Conservation (phyloP, 2,888 invertebrate genomes). For the Lithophane socia region DNA sequence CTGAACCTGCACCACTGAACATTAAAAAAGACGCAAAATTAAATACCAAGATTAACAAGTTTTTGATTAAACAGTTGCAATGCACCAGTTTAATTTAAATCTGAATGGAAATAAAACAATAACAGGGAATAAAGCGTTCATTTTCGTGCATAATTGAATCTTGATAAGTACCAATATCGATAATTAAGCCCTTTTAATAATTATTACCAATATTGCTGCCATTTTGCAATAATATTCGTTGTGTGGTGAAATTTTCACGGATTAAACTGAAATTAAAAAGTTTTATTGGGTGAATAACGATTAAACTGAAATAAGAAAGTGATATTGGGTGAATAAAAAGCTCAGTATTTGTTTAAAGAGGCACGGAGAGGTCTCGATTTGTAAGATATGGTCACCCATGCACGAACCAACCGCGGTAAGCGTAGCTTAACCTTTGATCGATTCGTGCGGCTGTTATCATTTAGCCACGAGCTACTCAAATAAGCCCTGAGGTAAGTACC, state of each 20-base stretch:
- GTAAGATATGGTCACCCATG: too few relatives aligned
- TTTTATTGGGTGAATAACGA: not conserved
- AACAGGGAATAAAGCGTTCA: constrained; percentile 18
- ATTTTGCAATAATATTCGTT: not conserved
- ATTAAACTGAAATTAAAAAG: not conserved
- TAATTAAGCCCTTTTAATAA: constrained; percentile 10
- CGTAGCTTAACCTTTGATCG: too few relatives aligned
- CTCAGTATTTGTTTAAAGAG: not conserved
- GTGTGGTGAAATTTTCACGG: not conserved
- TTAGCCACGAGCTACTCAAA: too few relatives aligned
- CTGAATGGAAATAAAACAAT: constrained; percentile 32
- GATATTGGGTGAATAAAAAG: not conserved
- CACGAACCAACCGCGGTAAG: too few relatives aligned
- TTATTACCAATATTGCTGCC: constrained; percentile 9
- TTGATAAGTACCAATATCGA: constrained; percentile 13
- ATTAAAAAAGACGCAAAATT: not conserved
- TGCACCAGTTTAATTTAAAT: constrained; percentile 26
- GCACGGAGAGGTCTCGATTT: too few relatives aligned
- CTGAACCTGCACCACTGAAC: too few relatives aligned
- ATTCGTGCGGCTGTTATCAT: too few relatives aligned
- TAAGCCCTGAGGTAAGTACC: too few relatives aligned
- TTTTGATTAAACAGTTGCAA: constrained; percentile 9
- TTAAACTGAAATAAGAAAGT: too few relatives aligned
- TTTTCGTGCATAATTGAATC: constrained; percentile 29
- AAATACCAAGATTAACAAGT: not conserved